These are phyloP conservation scores for Orthosia gracilis DNA, from an alignment of 2,888 invertebrate genomes.

Conservation along the genomic window DNA sequence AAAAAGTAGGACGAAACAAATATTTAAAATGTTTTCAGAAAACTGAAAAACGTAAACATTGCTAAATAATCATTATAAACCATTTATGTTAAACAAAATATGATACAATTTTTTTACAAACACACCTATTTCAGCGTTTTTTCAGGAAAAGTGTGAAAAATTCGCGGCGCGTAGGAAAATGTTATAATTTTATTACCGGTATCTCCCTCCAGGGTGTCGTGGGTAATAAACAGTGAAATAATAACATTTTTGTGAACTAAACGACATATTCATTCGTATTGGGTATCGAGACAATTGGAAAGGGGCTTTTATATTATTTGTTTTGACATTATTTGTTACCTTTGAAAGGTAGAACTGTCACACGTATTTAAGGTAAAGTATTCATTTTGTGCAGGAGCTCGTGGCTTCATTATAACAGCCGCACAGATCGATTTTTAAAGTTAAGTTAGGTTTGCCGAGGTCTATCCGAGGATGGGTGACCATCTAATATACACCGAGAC, in stretches of 20 bases:
- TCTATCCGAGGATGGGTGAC: too few species aligned
- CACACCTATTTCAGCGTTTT: conserved; percentile 4
- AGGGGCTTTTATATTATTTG: conserved; percentile 27
- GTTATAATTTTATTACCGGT: conserved; percentile 58
- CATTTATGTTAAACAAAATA: background rate
- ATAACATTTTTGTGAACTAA: conserved; percentile 37
- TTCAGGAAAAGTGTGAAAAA: conserved; percentile 25
- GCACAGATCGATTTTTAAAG: too few species aligned
- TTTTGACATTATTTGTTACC: conserved; percentile 22
- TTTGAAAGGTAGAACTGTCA: conserved; percentile 17
- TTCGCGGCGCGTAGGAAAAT: conserved; percentile 56
- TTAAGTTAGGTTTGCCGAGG: too few species aligned
- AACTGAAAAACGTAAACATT: too few species aligned
- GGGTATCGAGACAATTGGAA: conserved; percentile 16
- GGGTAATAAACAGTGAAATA: conserved; percentile 53
- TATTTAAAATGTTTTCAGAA: background rate
- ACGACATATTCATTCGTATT: conserved; percentile 40
- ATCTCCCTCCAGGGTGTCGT: conserved; percentile 63
- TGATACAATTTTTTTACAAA: background rate
- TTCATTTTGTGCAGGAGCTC: background rate
- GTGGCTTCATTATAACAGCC: too few species aligned
- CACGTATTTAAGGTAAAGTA: background rate
- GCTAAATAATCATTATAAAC: background rate
- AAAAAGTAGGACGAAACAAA: too few species aligned
- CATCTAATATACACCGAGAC: too few species aligned